Evolutionary conservation across 2,113 vertebrate genomes (phyloP).

Genomic region (Pluvialis apricaria): DNA sequence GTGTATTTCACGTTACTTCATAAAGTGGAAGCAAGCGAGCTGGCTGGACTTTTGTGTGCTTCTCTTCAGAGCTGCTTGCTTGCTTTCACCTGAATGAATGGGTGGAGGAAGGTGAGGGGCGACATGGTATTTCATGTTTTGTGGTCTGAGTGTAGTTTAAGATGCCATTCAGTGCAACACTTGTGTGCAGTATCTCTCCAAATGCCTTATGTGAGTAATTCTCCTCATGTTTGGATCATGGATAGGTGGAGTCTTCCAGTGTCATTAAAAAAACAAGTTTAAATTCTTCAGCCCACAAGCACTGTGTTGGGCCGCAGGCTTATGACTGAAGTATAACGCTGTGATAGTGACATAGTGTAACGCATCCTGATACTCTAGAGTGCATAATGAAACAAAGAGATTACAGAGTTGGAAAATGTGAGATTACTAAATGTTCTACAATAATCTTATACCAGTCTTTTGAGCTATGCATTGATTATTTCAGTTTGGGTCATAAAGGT

Average conservation of each 20-base stretch:
- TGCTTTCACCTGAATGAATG: not conserved
- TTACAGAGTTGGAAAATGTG: not conserved
- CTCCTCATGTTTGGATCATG: not conserved
- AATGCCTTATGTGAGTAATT: not conserved
- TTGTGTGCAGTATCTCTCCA: not conserved
- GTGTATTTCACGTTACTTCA: not conserved
- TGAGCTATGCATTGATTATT: not conserved
- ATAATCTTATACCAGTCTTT: not conserved
- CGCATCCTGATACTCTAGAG: not conserved
- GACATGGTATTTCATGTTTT: rapidly evolving
- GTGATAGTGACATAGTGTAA: not conserved
- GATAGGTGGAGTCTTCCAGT: not conserved
- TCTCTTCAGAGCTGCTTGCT: not conserved
- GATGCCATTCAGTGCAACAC: not conserved
- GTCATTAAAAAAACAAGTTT: not conserved
- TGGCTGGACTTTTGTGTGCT: not conserved
- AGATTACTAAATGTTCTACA: not conserved
- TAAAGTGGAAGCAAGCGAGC: not conserved
- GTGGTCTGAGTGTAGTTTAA: not conserved
- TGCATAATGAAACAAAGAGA: not conserved
- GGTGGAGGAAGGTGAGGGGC: not conserved
- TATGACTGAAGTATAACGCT: not conserved
- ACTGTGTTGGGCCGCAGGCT: not conserved
- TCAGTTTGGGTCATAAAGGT: not conserved
- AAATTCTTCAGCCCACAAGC: not conserved